Evolutionary conservation across 2,888 invertebrate species (phyloP), one percentile per base, ranked within the genome.

Genomic region (Drepana falcataria): DNA sequence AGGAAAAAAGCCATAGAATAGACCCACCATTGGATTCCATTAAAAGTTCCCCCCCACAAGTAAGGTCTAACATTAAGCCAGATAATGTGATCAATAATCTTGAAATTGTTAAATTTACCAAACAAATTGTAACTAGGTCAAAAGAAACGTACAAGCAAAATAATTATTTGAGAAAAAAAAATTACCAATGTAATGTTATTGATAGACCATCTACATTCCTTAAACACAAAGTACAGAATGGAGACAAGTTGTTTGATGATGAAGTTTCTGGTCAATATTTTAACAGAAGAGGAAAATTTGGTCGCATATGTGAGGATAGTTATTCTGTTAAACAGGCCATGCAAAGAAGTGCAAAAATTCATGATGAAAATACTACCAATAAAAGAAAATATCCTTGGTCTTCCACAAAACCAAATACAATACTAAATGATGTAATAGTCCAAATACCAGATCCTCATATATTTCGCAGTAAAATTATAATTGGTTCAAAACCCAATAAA

Each of bases 401-500:
- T 21, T 21, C 21, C 21, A 21, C 21, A 21, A 21, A 21, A 21
- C 21, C 2, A 21, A 33, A 40, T 33, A 37, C n/a, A 37, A n/a
- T 40, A 2, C 40, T 7, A 51, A 49, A 58, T 48, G 47, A 35
- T 54, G 33, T 40, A 6, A 40, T 34, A 5, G 33, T 37, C 21
- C 4, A 4, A 55, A 35, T 47, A 35, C 4, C 47, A 52, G 44
- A 41, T 37, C 34, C 35, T 49, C 41, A 48, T 49, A 57, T 65
- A 47, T 55, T 56, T 47, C 59, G 57, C 41, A 83, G 80, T 59
- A 74, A 77, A 71, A 75, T 85, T 53, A 79, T 81, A 57, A 55
- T 85, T 49, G 81, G 80, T 48, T 73, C 79, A 57, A 83, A 79
- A 54, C 75, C 76, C n/a, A 67, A 49, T 55, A 53, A 41, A 55